Base-by-base conservation (phyloP, 2,797 vertebrate genomes). In the Tolypeutes matacus region DNA sequence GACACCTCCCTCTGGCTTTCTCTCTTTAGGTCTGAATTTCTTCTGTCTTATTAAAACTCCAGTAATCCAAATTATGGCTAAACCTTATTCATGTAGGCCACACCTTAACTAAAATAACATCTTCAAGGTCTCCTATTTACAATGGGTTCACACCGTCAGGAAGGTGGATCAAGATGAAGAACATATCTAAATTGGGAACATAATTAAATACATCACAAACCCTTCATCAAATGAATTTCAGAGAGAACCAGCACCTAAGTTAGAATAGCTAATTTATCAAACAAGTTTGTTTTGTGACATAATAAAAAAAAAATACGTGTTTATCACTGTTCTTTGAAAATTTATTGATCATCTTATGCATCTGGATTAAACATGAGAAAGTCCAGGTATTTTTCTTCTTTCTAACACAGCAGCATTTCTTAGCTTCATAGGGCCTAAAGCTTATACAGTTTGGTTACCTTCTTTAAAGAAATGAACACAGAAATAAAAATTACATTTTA, bases 281-380 rank as follows among this genome's bases (percentile, higher is more conserved):
- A 3, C 18, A 86, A 86, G 15, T 58, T 17, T 73, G 11, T 69
- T 67, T 67, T 81, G 31, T 95, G 34, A 90, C 42, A 29, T 90
- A 72, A 70, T 84, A 5, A 87, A 65, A 62, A 12, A 25, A 84
- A 90, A 69, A 92, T 78, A 73, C 93, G 9, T 51, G 15, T 49
- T 73, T 60, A 21, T 34, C 31, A 84, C 8, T 84, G 3, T 64
- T 84, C 60, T 7, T 75, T 87, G 69, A 92, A 75, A 84, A 70
- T 82, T 18, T 49, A 39, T 70, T 62, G 18, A 60, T 62, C 15
- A 60, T 70, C 5, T 4, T 2, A 29, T 62, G 1, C 11, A 5
- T 92, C 17, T 86, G 5, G 23, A 83, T 91, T 93, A 93, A 83
- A 31, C 21, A 73, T 42, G 18, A 18, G 20, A 82, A 56, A 82